Evolutionary conservation across 1,140 invertebrate species (phyloP), one percentile per base, ranked within the genome.

Genomic region (Macrotrachela quadricornifera): DNA sequence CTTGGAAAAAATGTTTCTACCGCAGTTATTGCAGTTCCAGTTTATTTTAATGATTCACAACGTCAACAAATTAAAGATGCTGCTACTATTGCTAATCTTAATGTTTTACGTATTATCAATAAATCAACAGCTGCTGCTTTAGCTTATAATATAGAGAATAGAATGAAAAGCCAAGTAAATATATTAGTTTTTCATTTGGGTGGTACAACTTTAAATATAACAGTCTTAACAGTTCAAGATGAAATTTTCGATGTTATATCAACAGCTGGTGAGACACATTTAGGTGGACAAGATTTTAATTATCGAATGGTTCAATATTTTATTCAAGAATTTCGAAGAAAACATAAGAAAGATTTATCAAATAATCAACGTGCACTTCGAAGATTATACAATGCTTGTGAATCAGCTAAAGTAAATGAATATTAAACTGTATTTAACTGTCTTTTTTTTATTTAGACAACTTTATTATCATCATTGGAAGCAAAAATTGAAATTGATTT

Each of bases 81-180:
- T 30, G 85, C 88, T 55, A 60, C 68, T 55, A 71, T 76, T 52
- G 70, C 74, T 61, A 85, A 85, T 14, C 72, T 97, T 10, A 95
- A 97, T 73, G 85, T 91, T 17, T 69, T 97, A 38, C 78, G 85
- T 55, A 71, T 97, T 36, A 82, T 97, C 73, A 96, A 96, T 69
- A 92, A 97, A 72, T 87, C 88, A 15, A 87, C 90, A 14, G 88
- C 92, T 6, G 87, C 85, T 50, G 86, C 87, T 30, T n/a, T n/a
- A n/a, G 71, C 73, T 8, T 75, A 74, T 59, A 70, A 71, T 43
- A 58, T 74, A 18, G 71, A 72, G 49, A 71, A 73, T 53, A 55
- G 71, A 62, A 62, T 62, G 56, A 61, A 59, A 17, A 60, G 59
- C 38, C 71, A 75, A 57, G 58, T 64, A 16, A 74, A 76, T 60